These are phyloP conservation scores for Cyphomyrus plagiostoma DNA, from an alignment of 2,113 vertebrate genomes.

Conservation along the genomic window DNA sequence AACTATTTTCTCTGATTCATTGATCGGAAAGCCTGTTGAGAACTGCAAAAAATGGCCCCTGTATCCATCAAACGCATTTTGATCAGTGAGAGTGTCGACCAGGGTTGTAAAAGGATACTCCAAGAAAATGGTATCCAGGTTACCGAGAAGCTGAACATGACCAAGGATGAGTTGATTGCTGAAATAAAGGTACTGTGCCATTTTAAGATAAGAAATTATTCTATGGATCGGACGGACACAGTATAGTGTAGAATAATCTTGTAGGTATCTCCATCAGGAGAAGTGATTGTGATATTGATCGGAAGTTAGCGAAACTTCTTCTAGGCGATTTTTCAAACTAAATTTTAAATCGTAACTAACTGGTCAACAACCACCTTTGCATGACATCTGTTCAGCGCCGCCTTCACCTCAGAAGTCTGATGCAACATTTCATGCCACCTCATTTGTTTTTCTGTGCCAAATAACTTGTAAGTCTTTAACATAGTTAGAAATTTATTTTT, in stretches of 20 bases:
- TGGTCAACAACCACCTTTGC: neutral
- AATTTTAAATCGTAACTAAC: neutral
- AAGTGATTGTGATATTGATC: neutral
- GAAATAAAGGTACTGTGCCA: slow-evolving; percentile 72
- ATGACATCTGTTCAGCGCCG: slow-evolving; percentile 21
- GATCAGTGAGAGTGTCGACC: slow-evolving; percentile 87
- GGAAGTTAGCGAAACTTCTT: neutral
- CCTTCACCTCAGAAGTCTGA: slow-evolving; percentile 63
- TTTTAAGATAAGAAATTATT: neutral
- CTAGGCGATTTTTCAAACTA: neutral
- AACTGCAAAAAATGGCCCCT: slow-evolving; percentile 62
- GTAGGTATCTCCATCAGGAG: neutral
- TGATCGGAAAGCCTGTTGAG: slow-evolving; percentile 10
- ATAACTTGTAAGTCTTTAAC: neutral
- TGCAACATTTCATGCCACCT: slow-evolving; percentile 64
- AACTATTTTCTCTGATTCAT: neutral
- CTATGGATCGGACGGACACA: neutral
- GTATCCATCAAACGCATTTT: slow-evolving; percentile 69
- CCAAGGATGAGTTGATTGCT: slow-evolving; percentile 71
- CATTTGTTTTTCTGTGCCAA: neutral
- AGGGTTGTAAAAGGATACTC: slow-evolving; percentile 76
- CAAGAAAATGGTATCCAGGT: slow-evolving; percentile 78
- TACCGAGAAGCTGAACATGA: slow-evolving; percentile 77
- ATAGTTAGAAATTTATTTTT: neutral
- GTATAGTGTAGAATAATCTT: neutral